These are phyloP conservation scores for Escarpia spicata DNA, from an alignment of 2,888 invertebrate genomes.

Conservation along the genomic window DNA sequence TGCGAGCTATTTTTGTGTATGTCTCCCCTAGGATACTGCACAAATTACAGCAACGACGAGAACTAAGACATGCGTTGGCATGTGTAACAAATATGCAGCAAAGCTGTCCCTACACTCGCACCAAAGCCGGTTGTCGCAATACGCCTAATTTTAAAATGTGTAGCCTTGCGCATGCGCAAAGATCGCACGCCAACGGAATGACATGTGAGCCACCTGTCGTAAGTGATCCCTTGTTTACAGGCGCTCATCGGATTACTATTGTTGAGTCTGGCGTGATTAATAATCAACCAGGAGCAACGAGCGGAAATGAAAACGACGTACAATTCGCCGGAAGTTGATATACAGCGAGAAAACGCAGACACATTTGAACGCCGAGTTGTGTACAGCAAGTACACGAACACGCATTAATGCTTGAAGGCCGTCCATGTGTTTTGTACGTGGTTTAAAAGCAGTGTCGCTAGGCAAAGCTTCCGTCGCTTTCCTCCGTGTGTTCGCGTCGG, in stretches of 20 bases:
- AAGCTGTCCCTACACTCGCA: neutral
- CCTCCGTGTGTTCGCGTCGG: slow-evolving; percentile 21
- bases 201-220: neutral
- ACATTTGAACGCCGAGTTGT: neutral
- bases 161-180: neutral
- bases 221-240: neutral
- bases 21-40: neutral
- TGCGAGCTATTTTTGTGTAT: neutral
- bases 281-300: neutral
- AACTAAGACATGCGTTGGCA: neutral
- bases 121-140: neutral
- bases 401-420: neutral
- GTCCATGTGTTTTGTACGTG: neutral
- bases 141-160: neutral
- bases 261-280: neutral
- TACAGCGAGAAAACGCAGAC: neutral
- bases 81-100: neutral
- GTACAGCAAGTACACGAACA: neutral
- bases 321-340: neutral
- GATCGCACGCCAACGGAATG: neutral
- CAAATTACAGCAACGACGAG: neutral
- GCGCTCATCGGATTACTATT: neutral
- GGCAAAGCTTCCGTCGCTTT: slow-evolving; percentile 23
- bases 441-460: neutral
- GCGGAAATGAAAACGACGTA: neutral